Base-by-base conservation (phyloP, 2,888 invertebrate species). In the Patella pellucida region DNA sequence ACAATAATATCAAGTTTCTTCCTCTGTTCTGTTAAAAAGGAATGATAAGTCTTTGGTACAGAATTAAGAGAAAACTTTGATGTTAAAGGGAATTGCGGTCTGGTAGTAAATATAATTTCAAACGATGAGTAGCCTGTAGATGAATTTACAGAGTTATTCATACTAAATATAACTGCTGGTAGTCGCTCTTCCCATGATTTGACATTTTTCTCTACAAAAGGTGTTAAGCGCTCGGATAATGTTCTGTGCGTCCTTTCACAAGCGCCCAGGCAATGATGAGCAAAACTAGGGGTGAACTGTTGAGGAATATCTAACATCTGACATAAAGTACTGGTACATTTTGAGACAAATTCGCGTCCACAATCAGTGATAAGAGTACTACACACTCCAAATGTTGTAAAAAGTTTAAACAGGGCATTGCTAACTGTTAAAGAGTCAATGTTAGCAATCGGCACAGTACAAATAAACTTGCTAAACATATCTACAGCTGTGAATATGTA, bases 191-290 rank as follows among this genome's bases (percentile, higher is more conserved):
- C 76, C 79, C 78, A 79, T 12, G 56, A 62, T 19, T 52, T 51
- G 5, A 56, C 54, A 15, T 68, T 68, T 16, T 41, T 31, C 50
- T 75, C 9, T 56, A 80, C 52, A 41, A 75, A 80, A 14, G 75
- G 76, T 3, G 78, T 78, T 5, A 79, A 51, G 7, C 73, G 71
- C 54, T 76, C 79, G 5, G 78, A 74, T 23, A 76, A n/a, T 56
- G 73, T 76, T 11, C 73, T 15, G 23, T 79, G 79, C n/a, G 75
- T 72, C 4, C 76, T 72, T 68, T 79, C 74, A 69, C 74, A 78
- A 16, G 76, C 77, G 3, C 75, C 78, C 52, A 80, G 67, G 41
- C 80, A 80, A 41, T 78, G 75, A 31, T 80, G 78, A n/a, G 67
- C 69, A 23, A 69, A 72, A 27, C 72, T 72, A 16, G 77, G 77